These are phyloP conservation scores for Formica aserva DNA, from an alignment of 2,888 invertebrate species.

Conservation along the genomic window DNA sequence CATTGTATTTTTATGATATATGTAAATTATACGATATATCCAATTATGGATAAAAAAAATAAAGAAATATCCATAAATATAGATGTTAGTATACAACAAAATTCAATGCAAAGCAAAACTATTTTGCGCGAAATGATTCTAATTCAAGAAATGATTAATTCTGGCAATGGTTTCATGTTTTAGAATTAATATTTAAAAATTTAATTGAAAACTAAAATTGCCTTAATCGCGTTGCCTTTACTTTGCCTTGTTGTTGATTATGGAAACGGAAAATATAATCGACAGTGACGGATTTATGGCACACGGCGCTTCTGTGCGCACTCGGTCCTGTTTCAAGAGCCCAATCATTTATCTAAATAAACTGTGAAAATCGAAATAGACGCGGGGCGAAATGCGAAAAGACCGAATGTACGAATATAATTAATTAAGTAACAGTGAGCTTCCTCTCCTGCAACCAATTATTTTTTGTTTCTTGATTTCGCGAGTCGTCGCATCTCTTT, in stretches of 20 bases:
- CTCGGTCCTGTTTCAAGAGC: conserved; percentile 49
- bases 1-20: neutral
- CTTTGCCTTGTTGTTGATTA: conserved; percentile 47
- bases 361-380: conserved; percentile 49
- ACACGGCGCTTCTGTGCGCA: conserved; percentile 40
- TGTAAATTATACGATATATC: conserved; percentile 36
- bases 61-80: neutral
- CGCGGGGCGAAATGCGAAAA: conserved; percentile 20
- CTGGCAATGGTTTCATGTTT: conserved; percentile 25
- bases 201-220: conserved; percentile 53
- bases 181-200: conserved; percentile 55
- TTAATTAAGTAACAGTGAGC: conserved; percentile 43
- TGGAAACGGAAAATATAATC: conserved; percentile 53
- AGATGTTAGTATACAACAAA: neutral
- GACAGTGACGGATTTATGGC: conserved; percentile 56
- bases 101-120: conserved; percentile 2
- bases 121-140: conserved; percentile 46
- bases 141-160: conserved; percentile 51
- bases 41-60: conserved; percentile 7
- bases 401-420: conserved; percentile 23
- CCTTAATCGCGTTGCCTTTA: conserved; percentile 53
- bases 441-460: conserved; percentile 28
- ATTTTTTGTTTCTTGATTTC: conserved; percentile 45
- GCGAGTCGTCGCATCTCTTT: conserved; percentile 15
- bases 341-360: conserved; percentile 56